Evolutionary conservation across 2,797 vertebrate genomes (phyloP).

Genomic region (Chromobotia macracanthus): DNA sequence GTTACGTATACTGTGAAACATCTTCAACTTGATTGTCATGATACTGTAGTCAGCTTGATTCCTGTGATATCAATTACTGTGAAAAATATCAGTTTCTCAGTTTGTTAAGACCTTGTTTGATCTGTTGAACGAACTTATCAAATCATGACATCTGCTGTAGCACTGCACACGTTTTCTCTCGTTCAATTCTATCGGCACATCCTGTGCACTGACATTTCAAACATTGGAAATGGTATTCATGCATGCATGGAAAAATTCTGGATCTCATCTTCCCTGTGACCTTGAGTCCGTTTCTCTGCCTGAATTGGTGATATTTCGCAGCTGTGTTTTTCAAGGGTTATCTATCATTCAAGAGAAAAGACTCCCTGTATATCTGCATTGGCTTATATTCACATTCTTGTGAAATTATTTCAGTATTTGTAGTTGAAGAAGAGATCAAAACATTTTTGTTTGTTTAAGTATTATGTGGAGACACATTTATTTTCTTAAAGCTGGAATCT

Average conservation of each 20-base stretch:
- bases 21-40: constrained; percentile 19
- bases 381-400: no score
- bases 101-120: no score
- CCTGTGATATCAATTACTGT: background rate
- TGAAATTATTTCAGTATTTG: no score
- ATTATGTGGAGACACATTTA: no score
- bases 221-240: constrained; percentile 32
- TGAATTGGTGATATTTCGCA: constrained; percentile 33
- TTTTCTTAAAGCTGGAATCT: no score
- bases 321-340: constrained; percentile 2
- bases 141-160: no score
- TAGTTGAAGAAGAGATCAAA: no score
- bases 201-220: constrained; percentile 44
- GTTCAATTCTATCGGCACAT: constrained; percentile 33
- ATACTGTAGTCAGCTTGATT: background rate
- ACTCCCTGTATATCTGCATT: background rate
- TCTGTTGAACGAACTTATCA: constrained; percentile 27
- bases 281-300: constrained; percentile 30
- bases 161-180: no score
- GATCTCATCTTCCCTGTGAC: constrained; percentile 7
- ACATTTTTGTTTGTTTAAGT: no score
- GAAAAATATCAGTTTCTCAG: no score
- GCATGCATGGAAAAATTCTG: constrained; percentile 19
- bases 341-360: background rate
- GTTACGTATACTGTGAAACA: no score